Conservation (phyloP, 2,888 invertebrate species). For the Tachystola acroxantha region DNA sequence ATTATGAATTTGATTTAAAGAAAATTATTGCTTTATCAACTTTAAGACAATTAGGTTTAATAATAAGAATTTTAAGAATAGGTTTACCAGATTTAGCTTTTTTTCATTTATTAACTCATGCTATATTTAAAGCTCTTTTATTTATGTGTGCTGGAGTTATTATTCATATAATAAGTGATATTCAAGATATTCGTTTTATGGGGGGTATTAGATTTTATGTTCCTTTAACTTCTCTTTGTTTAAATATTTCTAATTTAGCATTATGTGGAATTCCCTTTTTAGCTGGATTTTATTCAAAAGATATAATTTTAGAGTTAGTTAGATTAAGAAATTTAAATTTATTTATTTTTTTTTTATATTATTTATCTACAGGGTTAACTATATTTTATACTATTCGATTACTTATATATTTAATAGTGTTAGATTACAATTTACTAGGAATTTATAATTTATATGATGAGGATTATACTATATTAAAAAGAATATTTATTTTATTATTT, state of each 20-base stretch:
- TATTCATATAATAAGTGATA: slow-evolving; percentile 81
- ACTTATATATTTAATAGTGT: slow-evolving; percentile 72
- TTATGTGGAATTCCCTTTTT: no score
- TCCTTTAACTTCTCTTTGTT: no score
- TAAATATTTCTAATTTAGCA: no score
- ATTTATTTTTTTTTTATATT: slow-evolving; percentile 73
- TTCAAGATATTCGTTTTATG: slow-evolving; percentile 83
- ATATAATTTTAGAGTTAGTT: slow-evolving; percentile 79
- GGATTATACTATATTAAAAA: slow-evolving; percentile 64
- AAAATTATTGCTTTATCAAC: no score
- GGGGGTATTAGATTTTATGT: slow-evolving; percentile 65
- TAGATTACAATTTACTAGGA: slow-evolving; percentile 62
- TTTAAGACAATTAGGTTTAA: no score
- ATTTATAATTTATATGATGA: slow-evolving; percentile 71
- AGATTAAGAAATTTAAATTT: slow-evolving; percentile 73
- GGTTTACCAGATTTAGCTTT: no score
- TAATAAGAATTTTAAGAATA: no score
- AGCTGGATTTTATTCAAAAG: slow-evolving; percentile 83
- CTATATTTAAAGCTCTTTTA: no score
- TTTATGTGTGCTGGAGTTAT: slow-evolving; percentile 83
- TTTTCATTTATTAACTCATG: no score
- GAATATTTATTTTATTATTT: slow-evolving; percentile 67
- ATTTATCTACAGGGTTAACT: slow-evolving; percentile 78
- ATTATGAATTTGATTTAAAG: no score
- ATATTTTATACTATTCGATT: slow-evolving; percentile 77